Evolutionary conservation across 2,113 vertebrate genomes (phyloP).

Genomic region (Ceratotherium simum): DNA sequence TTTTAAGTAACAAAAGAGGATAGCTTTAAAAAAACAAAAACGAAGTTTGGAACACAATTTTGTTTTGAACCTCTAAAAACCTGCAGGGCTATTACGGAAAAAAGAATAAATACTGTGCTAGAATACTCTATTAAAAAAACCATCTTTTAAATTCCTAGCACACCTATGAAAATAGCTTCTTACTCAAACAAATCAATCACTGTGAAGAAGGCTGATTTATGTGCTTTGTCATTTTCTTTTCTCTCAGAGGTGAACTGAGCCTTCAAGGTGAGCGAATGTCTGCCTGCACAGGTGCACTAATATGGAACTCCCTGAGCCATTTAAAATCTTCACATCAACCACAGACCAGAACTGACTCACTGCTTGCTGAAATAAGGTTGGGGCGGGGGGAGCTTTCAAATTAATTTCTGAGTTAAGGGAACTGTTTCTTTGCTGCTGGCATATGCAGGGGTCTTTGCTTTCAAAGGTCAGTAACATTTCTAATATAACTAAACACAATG

Average conservation of each 20-base stretch:
- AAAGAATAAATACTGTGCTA: background rate
- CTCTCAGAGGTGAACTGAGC: background rate
- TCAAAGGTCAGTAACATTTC: background rate
- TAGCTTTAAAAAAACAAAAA: background rate
- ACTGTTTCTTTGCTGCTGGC: background rate
- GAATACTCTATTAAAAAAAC: constrained; percentile 31
- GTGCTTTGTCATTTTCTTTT: background rate
- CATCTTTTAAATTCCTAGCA: constrained; percentile 13
- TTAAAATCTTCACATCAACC: background rate
- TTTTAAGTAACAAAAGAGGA: constrained; percentile 48
- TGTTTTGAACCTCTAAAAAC: constrained; percentile 51
- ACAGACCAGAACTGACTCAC: background rate
- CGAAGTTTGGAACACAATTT: background rate
- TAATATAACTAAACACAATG: background rate
- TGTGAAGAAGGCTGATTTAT: background rate
- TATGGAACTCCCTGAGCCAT: background rate
- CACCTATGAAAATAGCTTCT: background rate
- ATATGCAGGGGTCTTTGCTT: background rate
- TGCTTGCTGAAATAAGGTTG: background rate
- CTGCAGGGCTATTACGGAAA: constrained; percentile 7
- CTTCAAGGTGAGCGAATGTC: background rate
- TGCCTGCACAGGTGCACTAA: constrained; percentile 1
- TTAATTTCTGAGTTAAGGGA: background rate
- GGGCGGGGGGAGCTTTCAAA: background rate
- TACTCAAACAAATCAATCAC: constrained; percentile 57